These are phyloP conservation scores for Drosophila suboccidentalis DNA, from an alignment of 2,888 invertebrate genomes.

Conservation along the genomic window DNA sequence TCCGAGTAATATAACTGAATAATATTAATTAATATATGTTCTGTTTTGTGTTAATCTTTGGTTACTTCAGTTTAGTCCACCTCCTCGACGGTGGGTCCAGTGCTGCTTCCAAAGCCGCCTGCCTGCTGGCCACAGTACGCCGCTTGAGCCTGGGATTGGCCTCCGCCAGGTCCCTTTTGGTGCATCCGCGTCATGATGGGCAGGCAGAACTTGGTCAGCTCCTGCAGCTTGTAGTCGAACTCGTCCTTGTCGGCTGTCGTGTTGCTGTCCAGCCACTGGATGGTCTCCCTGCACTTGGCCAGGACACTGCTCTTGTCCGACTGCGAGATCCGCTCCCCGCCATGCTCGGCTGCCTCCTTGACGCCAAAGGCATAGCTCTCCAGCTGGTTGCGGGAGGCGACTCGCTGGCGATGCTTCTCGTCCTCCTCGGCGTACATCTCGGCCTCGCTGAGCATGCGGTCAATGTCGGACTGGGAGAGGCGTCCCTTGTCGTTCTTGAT, in stretches of 20 bases:
- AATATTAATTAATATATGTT: neutral
- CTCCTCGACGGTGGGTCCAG: conserved; percentile 59
- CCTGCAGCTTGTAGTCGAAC: conserved; percentile 87
- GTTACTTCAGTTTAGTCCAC: conserved; percentile 47
- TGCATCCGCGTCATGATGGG: conserved; percentile 86
- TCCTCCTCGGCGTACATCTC: conserved; percentile 91
- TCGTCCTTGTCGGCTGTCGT: conserved; percentile 92
- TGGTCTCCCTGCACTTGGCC: conserved; percentile 88
- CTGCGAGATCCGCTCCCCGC: conserved; percentile 86
- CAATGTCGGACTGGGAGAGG: conserved; percentile 92
- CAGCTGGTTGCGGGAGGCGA: conserved; percentile 90
- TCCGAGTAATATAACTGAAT: conserved; percentile 1
- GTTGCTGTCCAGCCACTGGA: conserved; percentile 92
- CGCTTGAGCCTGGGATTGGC: conserved; percentile 85
- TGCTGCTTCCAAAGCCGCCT: conserved; percentile 29
- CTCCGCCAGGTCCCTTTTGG: conserved; percentile 54
- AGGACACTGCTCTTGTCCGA: conserved; percentile 46
- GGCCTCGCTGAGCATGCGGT: conserved; percentile 91
- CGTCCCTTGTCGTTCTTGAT: conserved; percentile 94
- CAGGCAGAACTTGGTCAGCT: conserved; percentile 84
- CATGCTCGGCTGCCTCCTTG: conserved; percentile 89
- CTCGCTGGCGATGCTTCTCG: conserved; percentile 89
- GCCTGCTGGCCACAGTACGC: conserved; percentile 35
- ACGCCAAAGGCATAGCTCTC: conserved; percentile 90
- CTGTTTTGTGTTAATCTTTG: neutral